phyloP scores from a whole-genome alignment of 2,888 invertebrate genomes.

The Meandrusa payeni region DNA sequence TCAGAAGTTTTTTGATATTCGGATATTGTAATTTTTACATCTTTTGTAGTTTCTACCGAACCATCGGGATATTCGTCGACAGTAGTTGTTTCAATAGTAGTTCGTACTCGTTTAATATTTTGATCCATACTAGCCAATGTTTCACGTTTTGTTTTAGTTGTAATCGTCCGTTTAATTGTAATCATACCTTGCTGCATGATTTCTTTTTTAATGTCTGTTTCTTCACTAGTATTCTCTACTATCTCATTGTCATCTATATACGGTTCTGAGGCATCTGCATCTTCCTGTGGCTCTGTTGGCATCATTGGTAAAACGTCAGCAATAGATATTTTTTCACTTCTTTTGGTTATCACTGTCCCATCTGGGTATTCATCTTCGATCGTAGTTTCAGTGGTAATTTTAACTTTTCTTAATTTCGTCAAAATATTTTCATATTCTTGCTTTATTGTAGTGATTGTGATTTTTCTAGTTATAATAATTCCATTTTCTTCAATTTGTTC shows the following conservation, averaged over 20 bases:
- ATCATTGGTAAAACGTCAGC: constrained; percentile 53
- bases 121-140: constrained; percentile 72
- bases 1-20: constrained; percentile 73
- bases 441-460: constrained; percentile 51
- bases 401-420: constrained; percentile 53
- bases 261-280: constrained; percentile 40
- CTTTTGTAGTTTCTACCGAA: constrained; percentile 78
- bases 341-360: constrained; percentile 63
- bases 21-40: constrained; percentile 74
- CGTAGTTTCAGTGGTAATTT: constrained; percentile 52
- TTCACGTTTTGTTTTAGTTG: constrained; percentile 70
- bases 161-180: constrained; percentile 62
- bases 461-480: constrained; percentile 53
- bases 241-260: constrained; percentile 55
- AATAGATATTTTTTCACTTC: constrained; percentile 66
- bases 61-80: constrained; percentile 76
- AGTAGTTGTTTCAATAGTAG: constrained; percentile 76
- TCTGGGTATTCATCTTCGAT: constrained; percentile 67
- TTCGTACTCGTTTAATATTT: constrained; percentile 79
- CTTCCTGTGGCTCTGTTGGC: constrained; percentile 34
- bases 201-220: constrained; percentile 65
- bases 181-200: constrained; percentile 51
- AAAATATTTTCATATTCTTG: constrained; percentile 57
- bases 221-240: constrained; percentile 64
- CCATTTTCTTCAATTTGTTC: constrained; percentile 52